Base-by-base conservation (phyloP, 2,888 invertebrate genomes). In the Coelogynopora nodosa region DNA sequence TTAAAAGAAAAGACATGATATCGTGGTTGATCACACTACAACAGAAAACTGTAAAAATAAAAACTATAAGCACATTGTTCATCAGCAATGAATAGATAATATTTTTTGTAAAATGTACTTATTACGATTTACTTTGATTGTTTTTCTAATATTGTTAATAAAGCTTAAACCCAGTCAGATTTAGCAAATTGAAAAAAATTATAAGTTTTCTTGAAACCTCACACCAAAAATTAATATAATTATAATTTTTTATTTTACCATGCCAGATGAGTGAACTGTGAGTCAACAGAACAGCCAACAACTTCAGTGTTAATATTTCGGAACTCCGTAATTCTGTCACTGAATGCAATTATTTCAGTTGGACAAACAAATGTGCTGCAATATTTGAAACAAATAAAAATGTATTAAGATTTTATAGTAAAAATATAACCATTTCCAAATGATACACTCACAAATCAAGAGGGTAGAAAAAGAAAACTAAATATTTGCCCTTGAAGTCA, bases 301-400 rank as follows among this genome's bases (percentile, higher is more conserved):
- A 98, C 92, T 91, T 96, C 95, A 89, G 96, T 96, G 84, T 94
- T 94, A 90, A 97, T 95, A 90, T 95, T 94, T 88, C 94, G 94
- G 90, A 93, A 93, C 88, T 93, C 93, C 30, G 92, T 92, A 0
- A 94, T 94, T 88, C 95, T 94, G 90, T 99, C 98, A 0, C 97
- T 97, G 93, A 97, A 99, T 10, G 98, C 97, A 91, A 98, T 96
- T 90, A 98, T 98, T 93, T 98, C 98, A 5, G 98, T 93, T 30
- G 93, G 93, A 89, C 93, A 93, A 26, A 94, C 93, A 90, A 94
- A 94, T 27, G 94, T 94, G 91, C 93, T 93, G 49, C 5, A 49
- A 49, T 10, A 49, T 10, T 49, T 5, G 49, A 49, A 10, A 18
- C 18, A 49, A 49, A 18, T 10, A 49, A 49, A 49, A 49, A 5